phyloP scores from a whole-genome alignment of 2,113 vertebrate species.

The Gymnarchus niloticus region DNA sequence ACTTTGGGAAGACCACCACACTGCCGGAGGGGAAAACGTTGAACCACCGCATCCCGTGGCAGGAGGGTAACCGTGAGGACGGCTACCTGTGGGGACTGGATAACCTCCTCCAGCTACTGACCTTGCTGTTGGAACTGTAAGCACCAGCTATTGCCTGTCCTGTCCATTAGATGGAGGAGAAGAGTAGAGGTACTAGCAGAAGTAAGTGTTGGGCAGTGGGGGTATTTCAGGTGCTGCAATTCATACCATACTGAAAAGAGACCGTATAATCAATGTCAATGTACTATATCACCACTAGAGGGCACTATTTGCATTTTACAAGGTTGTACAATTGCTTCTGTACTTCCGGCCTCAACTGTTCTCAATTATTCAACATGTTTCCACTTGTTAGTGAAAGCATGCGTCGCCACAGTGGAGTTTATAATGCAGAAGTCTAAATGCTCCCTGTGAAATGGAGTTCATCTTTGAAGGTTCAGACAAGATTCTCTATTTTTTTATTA shows the following conservation, averaged over 20 bases:
- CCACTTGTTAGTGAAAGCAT: not conserved
- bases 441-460: not conserved
- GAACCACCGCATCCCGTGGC: constrained; percentile 81
- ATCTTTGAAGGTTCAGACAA: not conserved
- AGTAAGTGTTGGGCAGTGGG: not conserved
- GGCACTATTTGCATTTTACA: not conserved
- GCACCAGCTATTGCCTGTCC: not conserved
- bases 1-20: constrained; percentile 91
- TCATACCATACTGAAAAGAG: not conserved
- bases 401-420: not conserved
- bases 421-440: not conserved
- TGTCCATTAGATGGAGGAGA: not conserved
- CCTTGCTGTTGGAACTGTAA: constrained; percentile 36
- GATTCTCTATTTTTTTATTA: not conserved
- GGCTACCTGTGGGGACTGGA: constrained; percentile 91
- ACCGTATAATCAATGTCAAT: not conserved
- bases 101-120: constrained; percentile 74
- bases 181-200: not conserved
- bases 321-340: not conserved
- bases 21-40: constrained; percentile 79
- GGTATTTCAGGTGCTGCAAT: not conserved
- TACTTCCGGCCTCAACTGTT: not conserved
- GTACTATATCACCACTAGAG: not conserved
- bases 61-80: constrained; percentile 93
- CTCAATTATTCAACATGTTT: not conserved